A percentile compares a stretch with the other conserved stretches of the same genome.
These are phyloP conservation scores for Neotoma lepida DNA, from an alignment of 2,113 vertebrate genomes.

Conservation along the genomic window DNA sequence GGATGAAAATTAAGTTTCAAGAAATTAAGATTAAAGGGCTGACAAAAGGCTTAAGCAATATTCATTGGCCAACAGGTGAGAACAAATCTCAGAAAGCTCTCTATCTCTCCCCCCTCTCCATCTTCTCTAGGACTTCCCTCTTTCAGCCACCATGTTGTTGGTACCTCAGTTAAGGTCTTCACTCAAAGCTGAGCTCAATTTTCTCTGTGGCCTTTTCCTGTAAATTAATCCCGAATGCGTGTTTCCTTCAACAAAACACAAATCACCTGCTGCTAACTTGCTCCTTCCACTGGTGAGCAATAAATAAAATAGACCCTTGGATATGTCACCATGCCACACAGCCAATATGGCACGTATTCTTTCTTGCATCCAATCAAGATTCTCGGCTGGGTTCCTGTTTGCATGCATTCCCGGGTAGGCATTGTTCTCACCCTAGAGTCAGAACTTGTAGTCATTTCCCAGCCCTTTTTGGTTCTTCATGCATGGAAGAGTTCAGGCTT, in stretches of 20 bases:
- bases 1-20: not conserved
- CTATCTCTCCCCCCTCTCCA: no score
- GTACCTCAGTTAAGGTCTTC: not conserved
- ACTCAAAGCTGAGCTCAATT: not conserved
- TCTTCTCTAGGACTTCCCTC: not conserved
- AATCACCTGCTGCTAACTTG: not conserved
- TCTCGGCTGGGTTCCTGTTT: not conserved
- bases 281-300: not conserved
- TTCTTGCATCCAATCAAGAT: not conserved
- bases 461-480: not conserved
- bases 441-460: not conserved
- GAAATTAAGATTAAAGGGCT: not conserved
- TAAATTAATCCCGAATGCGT: not conserved
- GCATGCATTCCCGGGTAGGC: not conserved
- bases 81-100: not conserved
- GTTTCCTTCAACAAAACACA: not conserved
- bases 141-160: not conserved
- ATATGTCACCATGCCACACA: not conserved
- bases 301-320: not conserved
- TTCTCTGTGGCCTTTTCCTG: not conserved
- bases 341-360: rapidly evolving
- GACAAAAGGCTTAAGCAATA: not conserved
- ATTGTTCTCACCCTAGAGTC: not conserved
- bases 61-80: not conserved
- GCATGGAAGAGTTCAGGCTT: not conserved